Percentiles rank a stretch among this genome's conserved stretches.
phyloP scores from a whole-genome alignment of 2,113 vertebrate genomes.

The Peromyscus leucopus region DNA sequence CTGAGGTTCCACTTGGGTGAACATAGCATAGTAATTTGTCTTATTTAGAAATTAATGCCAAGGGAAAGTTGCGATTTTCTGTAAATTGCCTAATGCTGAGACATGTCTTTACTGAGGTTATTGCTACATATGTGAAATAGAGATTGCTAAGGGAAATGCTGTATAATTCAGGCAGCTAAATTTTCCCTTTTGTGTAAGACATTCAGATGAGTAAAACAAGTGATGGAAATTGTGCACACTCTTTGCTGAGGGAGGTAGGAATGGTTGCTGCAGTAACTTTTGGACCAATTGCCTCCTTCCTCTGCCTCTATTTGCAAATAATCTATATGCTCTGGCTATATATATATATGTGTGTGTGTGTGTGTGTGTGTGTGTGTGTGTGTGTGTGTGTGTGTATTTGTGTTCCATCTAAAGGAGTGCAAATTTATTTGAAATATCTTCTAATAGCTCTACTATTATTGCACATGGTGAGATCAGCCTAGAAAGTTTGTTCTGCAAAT shows the following conservation, averaged over 20 bases:
- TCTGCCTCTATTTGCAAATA: neutral
- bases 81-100: neutral
- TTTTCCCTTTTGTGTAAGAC: slow-evolving; percentile 33
- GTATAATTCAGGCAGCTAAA: neutral
- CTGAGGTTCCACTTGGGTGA: neutral
- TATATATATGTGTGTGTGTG: neutral
- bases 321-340: neutral
- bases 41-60: slow-evolving; percentile 19
- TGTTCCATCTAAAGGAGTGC: slow-evolving; percentile 33
- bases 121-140: neutral
- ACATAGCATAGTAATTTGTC: neutral
- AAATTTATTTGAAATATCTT: neutral
- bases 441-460: neutral
- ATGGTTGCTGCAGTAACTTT: neutral
- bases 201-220: neutral
- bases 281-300: slow-evolving; percentile 14
- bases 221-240: neutral
- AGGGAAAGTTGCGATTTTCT: neutral
- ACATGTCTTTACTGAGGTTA: neutral
- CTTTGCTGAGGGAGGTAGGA: neutral
- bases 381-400: neutral
- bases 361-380: neutral
- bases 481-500: neutral
- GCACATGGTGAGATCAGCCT: neutral
- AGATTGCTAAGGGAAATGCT: neutral